A percentile compares a stretch with the other conserved stretches of the same genome.
phyloP scores from a whole-genome alignment of 2,888 invertebrate species.

The Tenthredo scrophulariae region DNA sequence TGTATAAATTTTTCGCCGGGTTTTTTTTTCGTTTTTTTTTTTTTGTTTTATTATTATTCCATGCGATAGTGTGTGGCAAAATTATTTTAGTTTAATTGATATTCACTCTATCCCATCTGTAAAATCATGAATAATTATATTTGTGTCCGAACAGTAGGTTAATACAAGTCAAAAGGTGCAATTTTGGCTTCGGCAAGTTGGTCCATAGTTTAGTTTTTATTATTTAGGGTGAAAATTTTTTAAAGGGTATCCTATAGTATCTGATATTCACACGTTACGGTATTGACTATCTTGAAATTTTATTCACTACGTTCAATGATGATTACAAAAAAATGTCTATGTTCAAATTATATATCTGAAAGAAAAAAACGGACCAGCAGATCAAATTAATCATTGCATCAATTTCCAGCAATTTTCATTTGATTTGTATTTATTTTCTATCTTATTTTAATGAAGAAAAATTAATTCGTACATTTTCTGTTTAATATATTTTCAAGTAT shows the following conservation, averaged over 20 bases:
- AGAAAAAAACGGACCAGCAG: constrained; percentile 54
- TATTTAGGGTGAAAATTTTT: constrained; percentile 55
- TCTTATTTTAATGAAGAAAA: constrained; percentile 34
- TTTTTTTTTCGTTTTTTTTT: not conserved
- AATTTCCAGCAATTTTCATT: constrained; percentile 34
- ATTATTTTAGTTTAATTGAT: constrained; percentile 48
- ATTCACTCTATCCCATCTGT: constrained; percentile 10
- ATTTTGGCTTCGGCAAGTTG: constrained; percentile 64
- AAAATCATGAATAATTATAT: constrained; percentile 31
- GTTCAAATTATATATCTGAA: constrained; percentile 52
- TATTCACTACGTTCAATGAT: constrained; percentile 3
- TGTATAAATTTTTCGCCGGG: constrained; percentile 30
- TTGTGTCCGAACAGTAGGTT: constrained; percentile 31
- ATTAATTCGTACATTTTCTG: not conserved
- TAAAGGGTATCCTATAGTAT: constrained; percentile 65
- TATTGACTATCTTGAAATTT: constrained; percentile 23
- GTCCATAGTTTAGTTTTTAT: constrained; percentile 59
- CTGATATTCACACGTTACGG: constrained; percentile 53
- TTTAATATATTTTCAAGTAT: not conserved
- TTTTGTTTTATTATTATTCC: not conserved
- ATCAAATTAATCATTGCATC: constrained; percentile 41
- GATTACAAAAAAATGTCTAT: not conserved
- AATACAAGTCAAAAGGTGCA: constrained; percentile 60
- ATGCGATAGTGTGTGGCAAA: constrained; percentile 27
- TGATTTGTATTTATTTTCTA: constrained; percentile 34